A percentile compares a stretch with the other conserved stretches of the same genome.
These are phyloP conservation scores for Chlorodrepanis virens DNA, from an alignment of 2,113 vertebrate genomes.

Conservation along the genomic window DNA sequence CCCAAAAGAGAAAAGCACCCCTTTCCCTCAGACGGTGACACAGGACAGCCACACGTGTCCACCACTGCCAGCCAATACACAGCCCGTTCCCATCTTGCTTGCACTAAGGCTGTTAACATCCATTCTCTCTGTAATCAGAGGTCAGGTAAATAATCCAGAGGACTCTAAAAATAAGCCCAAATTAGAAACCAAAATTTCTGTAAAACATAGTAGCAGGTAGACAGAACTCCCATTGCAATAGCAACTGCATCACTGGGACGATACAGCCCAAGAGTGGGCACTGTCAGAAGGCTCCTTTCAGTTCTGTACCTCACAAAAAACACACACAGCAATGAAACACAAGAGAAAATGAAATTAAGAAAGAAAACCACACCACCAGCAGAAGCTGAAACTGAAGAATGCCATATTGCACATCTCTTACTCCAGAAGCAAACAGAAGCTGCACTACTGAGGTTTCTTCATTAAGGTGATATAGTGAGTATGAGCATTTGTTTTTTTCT, in stretches of 20 bases:
- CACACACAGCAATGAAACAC: background rate
- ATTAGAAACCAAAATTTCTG: background rate
- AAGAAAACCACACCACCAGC: background rate
- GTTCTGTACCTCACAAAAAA: background rate
- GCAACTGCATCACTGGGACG: background rate
- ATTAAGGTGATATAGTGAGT: background rate
- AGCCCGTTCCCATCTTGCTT: background rate
- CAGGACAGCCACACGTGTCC: fast-evolving
- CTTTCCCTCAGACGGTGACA: background rate
- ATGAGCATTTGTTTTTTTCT: background rate
- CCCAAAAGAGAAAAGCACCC: background rate
- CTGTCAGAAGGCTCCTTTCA: background rate
- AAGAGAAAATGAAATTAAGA: background rate
- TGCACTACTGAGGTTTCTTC: background rate
- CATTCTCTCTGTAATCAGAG: background rate
- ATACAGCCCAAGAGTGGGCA: background rate
- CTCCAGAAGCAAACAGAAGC: background rate
- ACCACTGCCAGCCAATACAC: background rate
- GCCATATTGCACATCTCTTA: background rate
- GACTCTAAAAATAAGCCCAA: background rate
- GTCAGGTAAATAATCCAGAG: background rate
- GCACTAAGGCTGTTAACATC: background rate
- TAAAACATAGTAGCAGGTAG: background rate
- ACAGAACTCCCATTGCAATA: background rate
- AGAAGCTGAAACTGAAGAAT: background rate